Conservation (phyloP, 2,888 invertebrate species). For the Caenorhabditis sp. region DNA sequence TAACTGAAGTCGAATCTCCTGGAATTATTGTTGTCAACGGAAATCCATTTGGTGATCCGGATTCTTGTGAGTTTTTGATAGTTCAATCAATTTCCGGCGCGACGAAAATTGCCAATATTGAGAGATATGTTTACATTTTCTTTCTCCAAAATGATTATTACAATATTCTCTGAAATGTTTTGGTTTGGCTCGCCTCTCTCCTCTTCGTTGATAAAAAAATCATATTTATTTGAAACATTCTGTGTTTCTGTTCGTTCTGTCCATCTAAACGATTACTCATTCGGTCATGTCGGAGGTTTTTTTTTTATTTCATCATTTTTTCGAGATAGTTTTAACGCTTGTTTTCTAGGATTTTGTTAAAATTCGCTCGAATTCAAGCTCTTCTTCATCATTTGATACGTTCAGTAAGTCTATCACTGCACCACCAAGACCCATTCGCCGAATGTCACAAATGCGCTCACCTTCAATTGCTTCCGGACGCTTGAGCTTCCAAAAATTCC, state of each 20-base stretch:
- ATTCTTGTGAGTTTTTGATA: neutral
- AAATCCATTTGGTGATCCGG: neutral
- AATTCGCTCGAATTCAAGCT: neutral
- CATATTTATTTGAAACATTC: neutral
- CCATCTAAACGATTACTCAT: too few species aligned
- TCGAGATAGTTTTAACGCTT: neutral
- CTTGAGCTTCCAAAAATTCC: neutral
- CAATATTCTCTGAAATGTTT: neutral
- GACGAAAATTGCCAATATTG: too few species aligned
- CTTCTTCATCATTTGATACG: neutral
- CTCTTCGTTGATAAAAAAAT: neutral
- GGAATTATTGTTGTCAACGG: neutral
- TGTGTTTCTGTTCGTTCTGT: neutral
- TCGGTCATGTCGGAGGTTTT: neutral
- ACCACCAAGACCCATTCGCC: neutral
- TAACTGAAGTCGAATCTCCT: neutral
- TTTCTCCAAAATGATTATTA: neutral
- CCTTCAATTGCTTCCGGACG: neutral
- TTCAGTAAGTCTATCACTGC: neutral
- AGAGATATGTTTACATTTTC: neutral
- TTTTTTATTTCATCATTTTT: neutral
- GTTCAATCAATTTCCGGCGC: neutral
- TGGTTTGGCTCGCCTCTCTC: neutral
- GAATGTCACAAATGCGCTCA: neutral
- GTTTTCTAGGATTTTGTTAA: neutral